Evolutionary conservation across 64 coral and sea anemone genomes (phyloP), one percentile per base, ranked within the genome.

Genomic region (Pachyseris speciosa): DNA sequence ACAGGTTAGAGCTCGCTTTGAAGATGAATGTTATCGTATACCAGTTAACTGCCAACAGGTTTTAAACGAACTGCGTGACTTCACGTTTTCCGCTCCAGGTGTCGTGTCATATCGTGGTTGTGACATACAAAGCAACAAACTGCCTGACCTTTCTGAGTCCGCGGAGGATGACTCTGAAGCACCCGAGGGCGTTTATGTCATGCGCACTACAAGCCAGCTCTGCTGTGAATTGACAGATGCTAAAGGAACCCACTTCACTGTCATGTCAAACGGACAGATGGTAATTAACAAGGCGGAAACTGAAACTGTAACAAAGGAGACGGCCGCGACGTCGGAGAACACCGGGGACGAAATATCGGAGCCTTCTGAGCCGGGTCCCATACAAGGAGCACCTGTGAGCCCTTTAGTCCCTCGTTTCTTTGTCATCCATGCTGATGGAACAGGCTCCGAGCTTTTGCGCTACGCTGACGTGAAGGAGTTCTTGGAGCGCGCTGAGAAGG

Each of bases 371-470:
- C 6, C 39, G 19, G 72, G 80, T 72, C 49, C 78, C 16, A 28
- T 90, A 42, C 37, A 49, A 45, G 17, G 17, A 64, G 37, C 11
- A 6, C 34, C 89, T 0, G 19, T 53, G 51, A 98, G 93, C 37
- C 86, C 85, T 15, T 87, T 88, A 30, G 94, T 95, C 1, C 97
- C 97, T 83, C 90, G 97, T 4, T 99, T 81, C 84, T 99, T 99
- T 30, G 67, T 95, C 19, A 70, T 99, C 30, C 94, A 92, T 69
- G 65, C 89, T n/a, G 94, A 99, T 69, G 97, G 97, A 34, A 83
- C 94, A 83, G 97, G 97, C 30, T 99, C 81, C 29, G 97, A 99
- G 86, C 75, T 99, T 16, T 75, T 99, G 28, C 94, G 94, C 19
- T 25, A 85, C 65, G n/a, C 10, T 76, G 97, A 99, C 67, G 90